Percentiles rank a stretch among this genome's conserved stretches.
Evolutionary conservation across 2,888 invertebrate genomes (phyloP).

Genomic region (Octodonta nipae): DNA sequence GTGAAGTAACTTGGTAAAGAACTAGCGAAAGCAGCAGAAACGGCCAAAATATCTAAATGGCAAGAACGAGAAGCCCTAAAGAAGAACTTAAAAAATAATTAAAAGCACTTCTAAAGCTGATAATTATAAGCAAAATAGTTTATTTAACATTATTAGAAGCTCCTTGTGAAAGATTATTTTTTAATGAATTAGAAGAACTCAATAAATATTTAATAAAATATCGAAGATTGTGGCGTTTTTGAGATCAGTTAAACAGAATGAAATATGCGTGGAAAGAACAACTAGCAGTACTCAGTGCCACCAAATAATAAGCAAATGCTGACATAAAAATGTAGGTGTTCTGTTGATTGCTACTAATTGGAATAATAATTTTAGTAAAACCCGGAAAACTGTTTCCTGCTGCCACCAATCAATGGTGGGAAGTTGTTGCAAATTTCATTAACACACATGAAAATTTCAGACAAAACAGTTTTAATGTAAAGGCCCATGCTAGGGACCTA

Average conservation of each 20-base stretch:
- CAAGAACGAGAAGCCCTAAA: conserved; percentile 80
- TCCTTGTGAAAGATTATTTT: conserved; percentile 68
- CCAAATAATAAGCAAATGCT: conserved; percentile 35
- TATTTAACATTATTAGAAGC: conserved; percentile 88
- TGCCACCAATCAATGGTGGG: conserved; percentile 77
- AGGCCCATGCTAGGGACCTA: conserved; percentile 87
- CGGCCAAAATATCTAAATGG: conserved; percentile 63
- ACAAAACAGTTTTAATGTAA: conserved; percentile 46
- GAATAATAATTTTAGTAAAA: conserved; percentile 83
- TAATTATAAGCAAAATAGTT: conserved; percentile 57
- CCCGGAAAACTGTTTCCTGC: conserved; percentile 96
- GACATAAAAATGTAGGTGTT: conserved; percentile 35
- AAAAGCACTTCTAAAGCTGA: conserved; percentile 62
- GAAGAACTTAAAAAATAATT: conserved; percentile 75
- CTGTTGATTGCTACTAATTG: conserved; percentile 51
- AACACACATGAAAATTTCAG: conserved; percentile 65
- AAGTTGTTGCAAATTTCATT: conserved; percentile 85
- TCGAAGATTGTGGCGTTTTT: conserved; percentile 54
- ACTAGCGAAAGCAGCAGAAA: conserved; percentile 66
- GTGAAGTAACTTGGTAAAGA: conserved; percentile 65
- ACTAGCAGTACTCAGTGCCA: conserved; percentile 43
- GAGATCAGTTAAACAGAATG: conserved; percentile 54
- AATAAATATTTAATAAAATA: conserved; percentile 54
- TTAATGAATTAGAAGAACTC: conserved; percentile 59
- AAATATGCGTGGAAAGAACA: conserved; percentile 69